These are phyloP conservation scores for Bombyx mori DNA, from an alignment of 1,140 invertebrate genomes.

Conservation along the genomic window DNA sequence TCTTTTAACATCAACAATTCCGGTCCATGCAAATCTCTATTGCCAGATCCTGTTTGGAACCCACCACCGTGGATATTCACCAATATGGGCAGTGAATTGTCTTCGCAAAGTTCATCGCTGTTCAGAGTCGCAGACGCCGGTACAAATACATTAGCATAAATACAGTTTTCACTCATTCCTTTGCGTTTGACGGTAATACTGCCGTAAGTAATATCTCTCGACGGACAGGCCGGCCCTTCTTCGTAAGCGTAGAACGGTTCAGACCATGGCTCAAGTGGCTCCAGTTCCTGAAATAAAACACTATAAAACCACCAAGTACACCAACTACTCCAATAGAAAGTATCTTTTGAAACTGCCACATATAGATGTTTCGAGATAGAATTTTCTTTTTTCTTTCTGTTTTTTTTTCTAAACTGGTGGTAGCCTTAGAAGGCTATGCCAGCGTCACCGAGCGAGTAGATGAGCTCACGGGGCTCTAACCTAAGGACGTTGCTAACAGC, in stretches of 20 bases:
- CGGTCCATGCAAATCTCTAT: constrained; percentile 71
- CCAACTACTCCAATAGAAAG: no score
- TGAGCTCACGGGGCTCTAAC: no score
- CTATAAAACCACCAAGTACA: no score
- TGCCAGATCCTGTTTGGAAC: constrained; percentile 74
- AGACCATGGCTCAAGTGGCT: constrained; percentile 71
- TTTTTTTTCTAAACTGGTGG: no score
- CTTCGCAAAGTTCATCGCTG: constrained; percentile 5
- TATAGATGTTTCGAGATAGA: no score
- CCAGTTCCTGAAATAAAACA: constrained; percentile 66
- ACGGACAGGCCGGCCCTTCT: constrained; percentile 71
- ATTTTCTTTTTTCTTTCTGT: no score
- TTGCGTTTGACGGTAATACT: constrained; percentile 16
- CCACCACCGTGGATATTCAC: constrained; percentile 84
- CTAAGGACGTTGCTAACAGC: no score
- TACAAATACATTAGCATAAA: constrained; percentile 46
- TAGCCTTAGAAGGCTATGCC: no score
- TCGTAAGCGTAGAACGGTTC: constrained; percentile 68
- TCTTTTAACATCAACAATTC: constrained; percentile 75
- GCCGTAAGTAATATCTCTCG: constrained; percentile 44
- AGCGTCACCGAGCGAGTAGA: no score
- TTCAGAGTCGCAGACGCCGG: constrained; percentile 24
- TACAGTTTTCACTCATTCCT: constrained; percentile 45
- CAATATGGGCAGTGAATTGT: constrained; percentile 69
- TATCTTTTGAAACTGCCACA: no score